Evolutionary conservation across 2,797 vertebrate species (phyloP).

Genomic region (Ptychobarbus kaznakovi): DNA sequence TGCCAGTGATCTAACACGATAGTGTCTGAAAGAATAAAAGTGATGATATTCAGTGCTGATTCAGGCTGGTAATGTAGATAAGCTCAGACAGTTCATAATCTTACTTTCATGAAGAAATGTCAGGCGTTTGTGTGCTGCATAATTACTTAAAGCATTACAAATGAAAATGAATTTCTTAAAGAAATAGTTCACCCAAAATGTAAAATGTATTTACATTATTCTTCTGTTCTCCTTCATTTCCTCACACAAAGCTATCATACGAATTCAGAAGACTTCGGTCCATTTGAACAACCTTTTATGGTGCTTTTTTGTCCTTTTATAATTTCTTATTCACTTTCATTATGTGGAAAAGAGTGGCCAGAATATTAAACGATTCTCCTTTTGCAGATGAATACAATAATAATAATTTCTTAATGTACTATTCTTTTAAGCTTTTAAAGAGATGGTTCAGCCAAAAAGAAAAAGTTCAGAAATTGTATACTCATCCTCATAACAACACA

Average conservation of each 20-base stretch:
- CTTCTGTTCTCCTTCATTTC: background rate
- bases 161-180: background rate
- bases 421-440: background rate
- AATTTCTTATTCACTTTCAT: background rate
- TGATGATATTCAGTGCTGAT: background rate
- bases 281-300: background rate
- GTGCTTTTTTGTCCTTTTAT: conserved; percentile 14
- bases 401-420: background rate
- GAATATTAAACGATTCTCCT: background rate
- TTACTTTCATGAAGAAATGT: background rate
- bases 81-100: background rate
- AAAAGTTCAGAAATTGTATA: background rate
- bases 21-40: conserved; percentile 12
- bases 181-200: background rate
- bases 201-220: background rate
- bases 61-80: background rate
- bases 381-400: background rate
- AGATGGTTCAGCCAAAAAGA: background rate
- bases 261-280: background rate
- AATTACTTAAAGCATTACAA: background rate
- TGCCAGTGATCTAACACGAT: conserved; percentile 22
- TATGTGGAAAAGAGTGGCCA: background rate
- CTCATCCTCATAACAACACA: background rate
- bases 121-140: background rate
- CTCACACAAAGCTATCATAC: background rate